phyloP scores from a whole-genome alignment of 1,140 invertebrate species.

The Drosophila tropicalis region DNA sequence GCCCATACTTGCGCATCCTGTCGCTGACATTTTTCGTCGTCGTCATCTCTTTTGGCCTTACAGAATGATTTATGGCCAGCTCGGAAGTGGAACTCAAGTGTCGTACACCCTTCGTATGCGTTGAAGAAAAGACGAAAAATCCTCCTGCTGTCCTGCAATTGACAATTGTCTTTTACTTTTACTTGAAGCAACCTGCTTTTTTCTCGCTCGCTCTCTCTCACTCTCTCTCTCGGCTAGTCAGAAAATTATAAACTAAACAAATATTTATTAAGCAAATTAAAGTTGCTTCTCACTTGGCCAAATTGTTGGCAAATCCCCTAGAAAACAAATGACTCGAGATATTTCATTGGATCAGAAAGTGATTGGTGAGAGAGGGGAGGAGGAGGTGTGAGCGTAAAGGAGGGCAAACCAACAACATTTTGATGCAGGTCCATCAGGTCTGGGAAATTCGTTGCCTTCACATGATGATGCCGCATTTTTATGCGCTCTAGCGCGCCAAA shows the following conservation, averaged over 20 bases:
- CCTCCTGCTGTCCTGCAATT: slow-evolving; percentile 56
- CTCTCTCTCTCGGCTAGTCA: not conserved
- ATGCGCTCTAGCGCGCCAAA: slow-evolving; percentile 70
- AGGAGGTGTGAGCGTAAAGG: not conserved
- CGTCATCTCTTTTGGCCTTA: slow-evolving; percentile 59
- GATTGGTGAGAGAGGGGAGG: not conserved
- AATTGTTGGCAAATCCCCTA: slow-evolving; percentile 63
- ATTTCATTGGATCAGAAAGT: slow-evolving; percentile 34
- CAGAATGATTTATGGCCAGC: slow-evolving; percentile 64
- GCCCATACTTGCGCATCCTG: slow-evolving; percentile 60
- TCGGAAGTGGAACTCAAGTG: slow-evolving; percentile 56
- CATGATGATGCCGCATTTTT: slow-evolving; percentile 60
- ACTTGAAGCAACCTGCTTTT: slow-evolving; percentile 1
- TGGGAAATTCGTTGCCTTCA: slow-evolving; percentile 1
- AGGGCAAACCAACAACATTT: not conserved
- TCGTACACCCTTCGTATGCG: slow-evolving; percentile 23
- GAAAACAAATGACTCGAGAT: slow-evolving; percentile 72
- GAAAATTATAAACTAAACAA: slow-evolving; percentile 52
- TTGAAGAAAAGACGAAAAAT: slow-evolving; percentile 35
- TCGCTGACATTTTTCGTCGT: slow-evolving; percentile 58
- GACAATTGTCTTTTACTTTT: slow-evolving; percentile 63
- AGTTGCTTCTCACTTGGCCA: slow-evolving; percentile 61
- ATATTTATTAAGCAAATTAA: slow-evolving; percentile 80
- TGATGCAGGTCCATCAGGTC: slow-evolving; percentile 22
- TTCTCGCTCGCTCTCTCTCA: not conserved